These are phyloP conservation scores for Elmis aenea DNA, from an alignment of 2,888 invertebrate species.

Conservation along the genomic window DNA sequence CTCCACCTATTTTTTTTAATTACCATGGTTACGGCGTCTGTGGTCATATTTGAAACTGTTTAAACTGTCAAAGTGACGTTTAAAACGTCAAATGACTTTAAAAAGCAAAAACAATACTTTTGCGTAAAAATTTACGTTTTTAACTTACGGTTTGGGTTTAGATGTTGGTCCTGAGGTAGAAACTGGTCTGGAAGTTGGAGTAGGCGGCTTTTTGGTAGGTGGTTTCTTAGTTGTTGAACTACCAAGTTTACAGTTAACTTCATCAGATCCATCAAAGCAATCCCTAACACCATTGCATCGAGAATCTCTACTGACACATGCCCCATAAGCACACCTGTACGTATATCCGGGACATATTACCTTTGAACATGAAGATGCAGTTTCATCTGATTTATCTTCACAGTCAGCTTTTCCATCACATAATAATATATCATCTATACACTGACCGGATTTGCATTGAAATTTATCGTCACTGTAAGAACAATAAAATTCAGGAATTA, in stretches of 20 bases:
- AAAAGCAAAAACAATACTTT: too few species aligned
- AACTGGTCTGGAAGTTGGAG: constrained; percentile 3
- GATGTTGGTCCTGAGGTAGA: background rate
- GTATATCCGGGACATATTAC: constrained; percentile 27
- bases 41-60: too few species aligned
- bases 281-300: constrained; percentile 51
- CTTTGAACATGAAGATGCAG: constrained; percentile 18
- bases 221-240: constrained; percentile 2
- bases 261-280: constrained; percentile 52
- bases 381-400: constrained; percentile 47
- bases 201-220: background rate
- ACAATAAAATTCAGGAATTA: too few species aligned
- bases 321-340: constrained; percentile 36
- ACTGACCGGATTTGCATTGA: constrained; percentile 38
- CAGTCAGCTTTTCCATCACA: constrained; percentile 48
- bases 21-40: too few species aligned
- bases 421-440: constrained; percentile 39
- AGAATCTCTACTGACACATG: constrained; percentile 42
- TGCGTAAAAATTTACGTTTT: too few species aligned
- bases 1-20: too few species aligned
- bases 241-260: constrained; percentile 23
- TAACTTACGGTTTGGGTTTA: too few species aligned
- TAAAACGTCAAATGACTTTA: too few species aligned
- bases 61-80: too few species aligned
- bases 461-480: constrained; percentile 5